Evolutionary conservation across 1,140 invertebrate species (phyloP), one percentile per base, ranked within the genome.

Genomic region (Bombus breviceps): DNA sequence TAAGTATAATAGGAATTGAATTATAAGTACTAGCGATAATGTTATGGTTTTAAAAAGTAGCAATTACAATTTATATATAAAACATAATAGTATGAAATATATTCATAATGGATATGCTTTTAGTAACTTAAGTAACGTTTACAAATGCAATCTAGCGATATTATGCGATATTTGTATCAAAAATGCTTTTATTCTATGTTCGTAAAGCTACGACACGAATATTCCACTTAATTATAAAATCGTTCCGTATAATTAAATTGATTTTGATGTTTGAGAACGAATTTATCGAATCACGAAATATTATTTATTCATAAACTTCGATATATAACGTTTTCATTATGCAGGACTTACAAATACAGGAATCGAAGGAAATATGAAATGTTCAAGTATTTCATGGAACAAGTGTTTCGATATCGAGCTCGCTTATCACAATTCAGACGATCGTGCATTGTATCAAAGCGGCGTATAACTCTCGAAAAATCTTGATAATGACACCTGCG

Each of bases 391-490:
- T 53, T 34, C 1, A 13, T 25, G 10, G 22, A 25, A 53, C 22
- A 32, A n/a, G 2, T 59, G 34, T 53, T 57, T 76, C 47, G 34
- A 76, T 59, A 57, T 32, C 10, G 25, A 37, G 22, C 25, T 37
- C 34, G 43, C n/a, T 74, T 47, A 43, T 73, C 34, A 66, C 43
- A 41, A 25, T 41, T 34, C n/a, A 43, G 28, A 34, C 3, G 34
- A 53, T 3, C 1, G 13, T 72, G 53, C n/a, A 59, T 73, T 32
- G 57, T 2, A 41, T 34, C 37, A 64, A 75, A 81, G 66, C 59
- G 53, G 18, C 75, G 18, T 53, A 53, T 87, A 80, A 84, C 53
- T 87, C 83, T 71, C 28, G 43, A 76, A 85, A 85, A 85, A 76
- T 81, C 82, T 81, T 76, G 43, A 79, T 73, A 84, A 80, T 59